Evolutionary conservation across 2,113 vertebrate genomes (phyloP), one percentile per base, ranked within the genome.

Genomic region (Lucifuga dentata): DNA sequence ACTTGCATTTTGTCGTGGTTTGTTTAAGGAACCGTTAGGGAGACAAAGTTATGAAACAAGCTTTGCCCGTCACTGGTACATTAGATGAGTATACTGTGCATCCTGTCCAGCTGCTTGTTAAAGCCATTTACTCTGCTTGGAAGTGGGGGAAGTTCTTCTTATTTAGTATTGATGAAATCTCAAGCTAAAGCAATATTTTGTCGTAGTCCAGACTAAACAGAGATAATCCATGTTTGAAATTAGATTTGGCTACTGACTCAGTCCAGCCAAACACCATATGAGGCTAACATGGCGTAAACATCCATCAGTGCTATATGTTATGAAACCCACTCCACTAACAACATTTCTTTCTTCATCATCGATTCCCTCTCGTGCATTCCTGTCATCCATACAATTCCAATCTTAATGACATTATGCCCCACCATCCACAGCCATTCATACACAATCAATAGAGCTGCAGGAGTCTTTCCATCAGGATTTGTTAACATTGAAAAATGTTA

Each of bases 351-450:
- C 60, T 64, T 73, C 41, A 33, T 72, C 81, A 84, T 68, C 43
- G 85, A 89, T 87, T 77, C 70, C 20, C 69, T 68, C 76, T 74
- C n/a, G 15, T 79, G 39, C 70, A 66, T 82, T 78, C 48, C 83
- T 83, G 81, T 79, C 80, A 86, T 80, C 83, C 81, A 87, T 79
- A 81, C 83, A 81, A 85, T 78, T n/a, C 64, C 45, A 46, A 58
- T 29, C 59, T 65, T 89, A 89, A 87, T 86, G 66, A 69, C 81
- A 86, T 88, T 86, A 91, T 63, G 61, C 78, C 60, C 43, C 55
- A 45, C 69, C 68, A 74, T 84, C 72, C 65, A 91, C 87, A 87
- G 73, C 74, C 82, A 85, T 88, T 89, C 82, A 65, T 76, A 82
- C 86, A 19, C 33, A 33, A 84, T 88, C 86, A 85, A 85, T 88